Conservation (phyloP, 92 coral and sea anemone species). For the Heteractis magnifica region DNA sequence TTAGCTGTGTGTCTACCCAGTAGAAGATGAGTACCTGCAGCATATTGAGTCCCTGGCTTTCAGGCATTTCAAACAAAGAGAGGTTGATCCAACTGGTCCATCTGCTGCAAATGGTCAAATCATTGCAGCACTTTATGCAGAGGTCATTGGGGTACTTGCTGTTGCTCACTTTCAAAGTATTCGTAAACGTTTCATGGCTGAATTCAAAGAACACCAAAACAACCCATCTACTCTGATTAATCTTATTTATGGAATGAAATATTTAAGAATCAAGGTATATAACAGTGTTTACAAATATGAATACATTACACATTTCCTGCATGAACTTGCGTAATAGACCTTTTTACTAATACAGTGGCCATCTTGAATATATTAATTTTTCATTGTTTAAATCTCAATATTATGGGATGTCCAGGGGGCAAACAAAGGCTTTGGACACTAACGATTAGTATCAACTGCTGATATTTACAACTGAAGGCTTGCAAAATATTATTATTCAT, state of each 20-base stretch:
- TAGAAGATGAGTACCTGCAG: conserved; percentile 76
- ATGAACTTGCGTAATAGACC: no score
- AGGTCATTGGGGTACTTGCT: conserved; percentile 89
- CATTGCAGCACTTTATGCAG: conserved; percentile 97
- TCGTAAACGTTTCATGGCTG: conserved; percentile 81
- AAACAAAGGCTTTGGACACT: no score
- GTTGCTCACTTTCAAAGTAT: conserved; percentile 88
- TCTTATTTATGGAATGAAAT: conserved; percentile 99
- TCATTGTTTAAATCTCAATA: no score
- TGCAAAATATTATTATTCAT: no score
- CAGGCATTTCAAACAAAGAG: conserved; percentile 87
- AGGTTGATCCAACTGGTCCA: conserved; percentile 72
- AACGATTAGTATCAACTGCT: no score
- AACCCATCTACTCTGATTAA: conserved; percentile 76
- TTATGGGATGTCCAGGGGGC: no score
- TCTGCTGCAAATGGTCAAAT: conserved; percentile 83
- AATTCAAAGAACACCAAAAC: conserved; percentile 86
- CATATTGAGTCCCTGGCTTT: conserved; percentile 91
- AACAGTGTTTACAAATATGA: background rate
- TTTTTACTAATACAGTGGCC: no score
- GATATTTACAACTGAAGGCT: no score
- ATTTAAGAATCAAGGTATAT: conserved; percentile 93
- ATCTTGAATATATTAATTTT: no score
- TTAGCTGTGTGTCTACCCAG: conserved; percentile 93
- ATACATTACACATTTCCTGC: background rate